Base-by-base conservation (phyloP, 1,140 invertebrate genomes). In the Hyphantria cunea region DNA sequence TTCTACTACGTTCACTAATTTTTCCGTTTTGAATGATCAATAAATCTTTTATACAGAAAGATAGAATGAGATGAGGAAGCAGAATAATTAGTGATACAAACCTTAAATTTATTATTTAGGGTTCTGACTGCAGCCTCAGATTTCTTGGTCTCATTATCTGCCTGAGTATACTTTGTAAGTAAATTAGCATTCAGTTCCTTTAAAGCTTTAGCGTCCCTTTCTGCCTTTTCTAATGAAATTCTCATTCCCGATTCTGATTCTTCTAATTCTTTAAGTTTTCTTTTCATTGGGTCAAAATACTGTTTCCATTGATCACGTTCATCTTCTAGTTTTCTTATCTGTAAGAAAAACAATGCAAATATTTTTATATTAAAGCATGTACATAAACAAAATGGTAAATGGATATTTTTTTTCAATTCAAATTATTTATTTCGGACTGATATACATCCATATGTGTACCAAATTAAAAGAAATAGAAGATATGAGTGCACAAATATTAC, bases 201-300 rank as follows among this genome's bases (percentile, higher is more conserved):
- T 3, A 93, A 70, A 3, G 84, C 80, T 8, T 82, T 84, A 6
- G 90, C 77, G 60, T 93, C 92, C 63, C 92, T 90, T 37, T 92
- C 89, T 0, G 92, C 70, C 48, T 92, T 92, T 55, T 92, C 89
- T 14, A 93, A 61, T 39, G 91, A 85, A 52, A 87, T 84, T 33
- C 92, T 83, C 53, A 93, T 77, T 0, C 80, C 84, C 0, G 89
- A 86, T 55, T 93, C 93, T 0, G 87, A 82, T 59, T 93, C 92
- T 78, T 93, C 92, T 17, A 93, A 68, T 75, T 93, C 91, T 47
- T 84, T 74, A 11, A 91, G 64, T 53, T 91, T 92, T 70, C 83
- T 80, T 76, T 89, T 87, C 25, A 91, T 41, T 0, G 89, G 86
- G 14, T 91, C 86, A 12, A 84, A 64, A 47, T 67, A 84, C 44